Percentiles rank a stretch among this genome's conserved stretches.
phyloP scores from a whole-genome alignment of 2,113 vertebrate genomes.

The rabbit (Oryctolagus cuniculus) region DNA sequence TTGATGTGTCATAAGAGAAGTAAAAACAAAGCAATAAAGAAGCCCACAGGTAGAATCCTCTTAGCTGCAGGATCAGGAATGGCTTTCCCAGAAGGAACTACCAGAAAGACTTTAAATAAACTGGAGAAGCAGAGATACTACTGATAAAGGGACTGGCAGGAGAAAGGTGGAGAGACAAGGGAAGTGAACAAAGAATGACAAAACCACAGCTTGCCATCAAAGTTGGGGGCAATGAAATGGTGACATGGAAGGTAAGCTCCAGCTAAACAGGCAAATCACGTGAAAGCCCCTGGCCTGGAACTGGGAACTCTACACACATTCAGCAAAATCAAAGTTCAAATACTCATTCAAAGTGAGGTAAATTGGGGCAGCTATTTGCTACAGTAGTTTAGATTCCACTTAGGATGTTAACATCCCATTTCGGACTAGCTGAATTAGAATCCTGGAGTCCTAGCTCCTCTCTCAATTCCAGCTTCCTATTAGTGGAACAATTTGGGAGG shows the following conservation, averaged over 20 bases:
- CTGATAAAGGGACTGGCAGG: background rate
- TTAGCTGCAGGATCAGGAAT: background rate
- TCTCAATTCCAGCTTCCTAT: too few relatives aligned
- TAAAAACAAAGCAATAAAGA: slow-evolving; percentile 28
- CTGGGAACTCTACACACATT: background rate
- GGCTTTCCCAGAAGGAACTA: background rate
- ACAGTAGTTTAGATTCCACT: too few relatives aligned
- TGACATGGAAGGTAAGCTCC: background rate
- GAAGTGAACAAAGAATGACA: too few relatives aligned
- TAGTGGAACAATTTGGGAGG: too few relatives aligned
- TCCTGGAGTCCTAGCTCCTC: too few relatives aligned
- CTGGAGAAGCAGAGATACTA: background rate
- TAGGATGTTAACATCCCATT: too few relatives aligned
- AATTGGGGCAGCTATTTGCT: background rate
- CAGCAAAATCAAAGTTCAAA: background rate
- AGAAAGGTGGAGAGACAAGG: background rate
- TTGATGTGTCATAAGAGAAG: slow-evolving; percentile 39
- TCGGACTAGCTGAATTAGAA: too few relatives aligned
- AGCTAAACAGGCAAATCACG: background rate
- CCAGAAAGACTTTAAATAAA: background rate
- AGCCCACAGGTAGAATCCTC: background rate
- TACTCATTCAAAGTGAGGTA: background rate
- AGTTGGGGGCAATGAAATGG: background rate
- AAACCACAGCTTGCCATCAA: background rate
- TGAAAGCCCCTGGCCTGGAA: background rate